Base-by-base conservation (phyloP, 2,888 invertebrate genomes). In the Tenthredo notha region DNA sequence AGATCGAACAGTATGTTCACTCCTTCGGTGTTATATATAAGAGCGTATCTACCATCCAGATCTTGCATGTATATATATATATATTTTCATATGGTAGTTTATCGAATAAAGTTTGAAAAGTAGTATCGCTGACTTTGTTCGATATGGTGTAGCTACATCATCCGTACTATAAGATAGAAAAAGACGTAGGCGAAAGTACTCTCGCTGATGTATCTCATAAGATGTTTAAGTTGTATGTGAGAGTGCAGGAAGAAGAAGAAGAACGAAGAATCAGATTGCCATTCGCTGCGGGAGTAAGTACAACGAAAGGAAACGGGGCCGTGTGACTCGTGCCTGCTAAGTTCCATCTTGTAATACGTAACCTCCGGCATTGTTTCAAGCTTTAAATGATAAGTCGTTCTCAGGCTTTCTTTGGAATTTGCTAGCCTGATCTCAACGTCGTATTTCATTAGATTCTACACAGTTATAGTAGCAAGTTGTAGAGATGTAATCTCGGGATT, bases 231-330 rank as follows among this genome's bases (percentile, higher is more conserved):
- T 77, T 77, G 47, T 54, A 77, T 54, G 77, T 54, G 40, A 54
- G 29, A 54, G 77, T 77, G 77, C 47, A 47, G 15, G 47, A 15
- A 12, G 47, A 47, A 54, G n/a, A 50, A 54, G n/a, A 33, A 33
- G 15, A 50, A n/a, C 29, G 4, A 7, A 12, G 58, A 80, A 80
- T 25, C 61, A 21, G 80, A 80, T 61, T 61, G 80, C 61, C 61
- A 37, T 3, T 61, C 40, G 12, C 33, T 37, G 80, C 25, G 15
- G 40, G n/a, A 61, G 61, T 61, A 25, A 33, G 10, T 25, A 10
- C 80, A 40, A 80, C 37, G 80, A 61, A 80, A 80, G 80, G 37
- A 80, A 80, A 80, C 37, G 61, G 50, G 80, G 40, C 58, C 80
- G 80, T 80, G 80, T 21, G 80, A 80, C 61, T 80, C n/a, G 40